Base-by-base conservation (phyloP, 2,113 vertebrate species). In the Pelodiscus sinensis region DNA sequence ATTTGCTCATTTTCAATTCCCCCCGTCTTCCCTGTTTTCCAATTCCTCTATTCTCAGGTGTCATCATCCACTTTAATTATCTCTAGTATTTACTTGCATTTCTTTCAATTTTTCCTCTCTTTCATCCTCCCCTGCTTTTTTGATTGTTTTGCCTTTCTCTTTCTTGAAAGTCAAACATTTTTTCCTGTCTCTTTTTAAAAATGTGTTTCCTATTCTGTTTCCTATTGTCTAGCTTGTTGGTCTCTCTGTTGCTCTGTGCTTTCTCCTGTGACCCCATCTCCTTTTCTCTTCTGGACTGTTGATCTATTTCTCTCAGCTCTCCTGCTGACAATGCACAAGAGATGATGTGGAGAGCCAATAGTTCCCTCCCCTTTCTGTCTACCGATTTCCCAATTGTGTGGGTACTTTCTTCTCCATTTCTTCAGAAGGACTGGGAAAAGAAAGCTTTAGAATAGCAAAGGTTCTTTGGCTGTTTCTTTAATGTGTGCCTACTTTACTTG, bases 81-180 rank as follows among this genome's bases (percentile, higher is more conserved):
- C 35, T 38, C 71, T 21, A 73, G 19, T 31, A 31, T 85, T 29
- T 44, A 13, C 9, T 77, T 52, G 86, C 27, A 55, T 56, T 94
- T 93, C 52, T 80, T 60, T 92, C 77, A 89, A 77, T 71, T 9
- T 51, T 19, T 62, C 87, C 31, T 79, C 18, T n/a, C 86, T 68
- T 83, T 16, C 38, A 7, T 77, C 9, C 14, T 15, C 54, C 12
- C 13, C 5, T 4, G 6, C 9, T 14, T 52, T 60, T 50, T 65
- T 44, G 44, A 44, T 44, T 44, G 44, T 90, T 93, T 88, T 88
- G 50, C 87, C 51, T 25, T 92, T 81, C 89, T 83, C 52, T 81
- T n/a, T 31, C 82, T 94, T 79, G 81, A 31, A 89, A 89, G 90
- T 19, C 27, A 14, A 52, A 75, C 87, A 88, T 94, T 29, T 96